Percentiles rank a stretch among this genome's conserved stretches.
Conservation (phyloP, 2,888 invertebrate genomes). For the Tipula helvola region DNA sequence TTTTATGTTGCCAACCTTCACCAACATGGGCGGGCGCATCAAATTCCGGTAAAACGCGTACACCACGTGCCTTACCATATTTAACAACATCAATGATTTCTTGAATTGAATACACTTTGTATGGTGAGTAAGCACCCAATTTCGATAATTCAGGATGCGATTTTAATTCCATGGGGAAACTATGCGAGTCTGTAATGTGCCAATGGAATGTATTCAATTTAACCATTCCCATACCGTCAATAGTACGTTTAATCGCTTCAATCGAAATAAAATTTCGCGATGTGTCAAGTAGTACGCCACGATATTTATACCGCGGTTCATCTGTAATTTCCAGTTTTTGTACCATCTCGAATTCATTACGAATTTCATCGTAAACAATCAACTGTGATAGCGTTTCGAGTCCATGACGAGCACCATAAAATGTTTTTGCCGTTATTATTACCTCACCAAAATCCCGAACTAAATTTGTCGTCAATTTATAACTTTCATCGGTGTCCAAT, state of each 20-base stretch:
- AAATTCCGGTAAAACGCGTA: slow-evolving; percentile 81
- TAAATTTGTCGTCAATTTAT: slow-evolving; percentile 28
- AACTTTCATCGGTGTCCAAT: slow-evolving; percentile 43
- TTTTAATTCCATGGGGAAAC: slow-evolving; percentile 75
- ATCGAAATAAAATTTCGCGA: slow-evolving; percentile 74
- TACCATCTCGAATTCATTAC: slow-evolving; percentile 35
- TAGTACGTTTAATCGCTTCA: slow-evolving; percentile 55
- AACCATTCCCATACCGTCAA: slow-evolving; percentile 79
- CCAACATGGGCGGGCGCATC: slow-evolving; percentile 87
- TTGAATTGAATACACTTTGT: slow-evolving; percentile 48
- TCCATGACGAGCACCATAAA: slow-evolving; percentile 50
- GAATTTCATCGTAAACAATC: slow-evolving; percentile 33
- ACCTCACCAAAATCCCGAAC: slow-evolving; percentile 34
- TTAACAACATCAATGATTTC: slow-evolving; percentile 47
- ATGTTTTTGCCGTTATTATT: slow-evolving; percentile 40
- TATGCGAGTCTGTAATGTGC: slow-evolving; percentile 89
- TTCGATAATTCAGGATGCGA: slow-evolving; percentile 57
- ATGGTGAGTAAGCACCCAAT: slow-evolving; percentile 66
- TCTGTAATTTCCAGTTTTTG: slow-evolving; percentile 51
- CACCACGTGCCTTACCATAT: slow-evolving; percentile 60
- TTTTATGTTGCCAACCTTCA: slow-evolving; percentile 68
- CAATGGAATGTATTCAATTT: slow-evolving; percentile 92
- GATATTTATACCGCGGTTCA: slow-evolving; percentile 71
- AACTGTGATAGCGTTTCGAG: slow-evolving; percentile 42
- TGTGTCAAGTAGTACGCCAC: slow-evolving; percentile 83